Base-by-base conservation (phyloP, 2,113 vertebrate genomes). In the Sylvilagus bachmani region DNA sequence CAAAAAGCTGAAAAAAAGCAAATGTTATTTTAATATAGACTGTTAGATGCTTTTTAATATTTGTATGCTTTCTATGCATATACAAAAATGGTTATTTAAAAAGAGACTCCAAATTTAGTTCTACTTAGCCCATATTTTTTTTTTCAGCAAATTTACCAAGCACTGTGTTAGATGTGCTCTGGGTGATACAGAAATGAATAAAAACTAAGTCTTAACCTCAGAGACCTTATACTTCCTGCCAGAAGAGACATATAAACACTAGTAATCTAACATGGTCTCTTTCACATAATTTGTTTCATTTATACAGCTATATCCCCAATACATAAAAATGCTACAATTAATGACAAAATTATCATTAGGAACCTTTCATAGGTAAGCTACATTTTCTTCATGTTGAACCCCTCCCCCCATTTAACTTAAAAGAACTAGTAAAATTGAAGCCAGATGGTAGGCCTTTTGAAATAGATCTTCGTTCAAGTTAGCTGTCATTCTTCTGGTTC, bases 361-460 rank as follows among this genome's bases (percentile, higher is more conserved):
- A 89, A 92, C 16, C 21, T 69, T 78, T 62, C 9, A 69, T 25
- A 77, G 16, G n/a, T 64, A 74, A 93, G 66, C 3, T 19, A 13
- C 25, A 49, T 58, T 78, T 74, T 90, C 61, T 94, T 87, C 6
- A 77, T 24, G 9, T 91, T 75, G 27, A 73, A 5, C 21, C 3
- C 24, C 7, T 58, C 14, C 5, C 22, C 31, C n/a, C 36, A 81
- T 88, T 95, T 58, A 58, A 33, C 87, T 95, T 58, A 58, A 38
- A 89, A 95, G 22, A 90, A 95, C 31, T 19, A 44, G 33, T 31
- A 91, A 94, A 95, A 49, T n/a, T 87, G n/a, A 92, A 66, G 31
- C 33, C 29, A 25, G 19, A 8, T 79, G 21, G 8, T 70, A 69
- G 22, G 2, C 7, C 58, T 81, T 91, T 87, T 27, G 24, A 75